Percentiles rank a stretch among this genome's conserved stretches.
phyloP scores from a whole-genome alignment of 2,888 invertebrate species.

The Biston betularia region DNA sequence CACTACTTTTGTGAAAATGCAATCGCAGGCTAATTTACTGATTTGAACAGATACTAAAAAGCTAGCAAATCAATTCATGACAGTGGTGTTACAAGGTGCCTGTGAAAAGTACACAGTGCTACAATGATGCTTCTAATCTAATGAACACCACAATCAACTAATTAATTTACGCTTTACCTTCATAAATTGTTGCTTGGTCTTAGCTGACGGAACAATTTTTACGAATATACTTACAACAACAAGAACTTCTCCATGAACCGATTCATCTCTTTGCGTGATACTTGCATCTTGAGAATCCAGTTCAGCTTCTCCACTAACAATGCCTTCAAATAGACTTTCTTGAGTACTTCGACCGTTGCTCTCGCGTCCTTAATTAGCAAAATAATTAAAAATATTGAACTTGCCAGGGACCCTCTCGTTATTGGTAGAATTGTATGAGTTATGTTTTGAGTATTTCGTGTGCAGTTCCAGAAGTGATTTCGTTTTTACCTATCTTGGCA shows the following conservation, averaged over 20 bases:
- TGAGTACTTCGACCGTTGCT: conserved; percentile 76
- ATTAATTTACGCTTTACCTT: conserved; percentile 78
- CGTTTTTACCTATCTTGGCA: conserved; percentile 77
- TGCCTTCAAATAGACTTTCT: conserved; percentile 82
- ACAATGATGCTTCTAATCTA: conserved; percentile 79
- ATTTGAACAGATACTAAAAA: conserved; percentile 74
- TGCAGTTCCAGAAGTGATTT: conserved; percentile 78
- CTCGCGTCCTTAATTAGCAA: conserved; percentile 84
- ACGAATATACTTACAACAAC: conserved; percentile 78
- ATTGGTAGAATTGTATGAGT: conserved; percentile 63
- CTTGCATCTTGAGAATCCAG: conserved; percentile 82
- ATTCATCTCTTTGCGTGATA: conserved; percentile 71
- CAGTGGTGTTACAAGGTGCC: conserved; percentile 77
- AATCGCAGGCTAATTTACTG: conserved; percentile 63
- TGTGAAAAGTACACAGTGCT: conserved; percentile 76
- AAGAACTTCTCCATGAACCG: conserved; percentile 72
- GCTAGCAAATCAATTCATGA: conserved; percentile 82
- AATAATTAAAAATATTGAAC: conserved; percentile 84
- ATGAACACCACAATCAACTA: conserved; percentile 79
- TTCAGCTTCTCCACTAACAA: conserved; percentile 79
- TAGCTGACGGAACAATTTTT: conserved; percentile 62
- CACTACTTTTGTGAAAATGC: conserved; percentile 46
- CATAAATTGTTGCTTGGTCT: conserved; percentile 62
- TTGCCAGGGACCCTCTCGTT: conserved; percentile 80
- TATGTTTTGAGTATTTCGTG: conserved; percentile 76